Conservation (phyloP, 2,888 invertebrate species). For the Aleiodes leptofemur region DNA sequence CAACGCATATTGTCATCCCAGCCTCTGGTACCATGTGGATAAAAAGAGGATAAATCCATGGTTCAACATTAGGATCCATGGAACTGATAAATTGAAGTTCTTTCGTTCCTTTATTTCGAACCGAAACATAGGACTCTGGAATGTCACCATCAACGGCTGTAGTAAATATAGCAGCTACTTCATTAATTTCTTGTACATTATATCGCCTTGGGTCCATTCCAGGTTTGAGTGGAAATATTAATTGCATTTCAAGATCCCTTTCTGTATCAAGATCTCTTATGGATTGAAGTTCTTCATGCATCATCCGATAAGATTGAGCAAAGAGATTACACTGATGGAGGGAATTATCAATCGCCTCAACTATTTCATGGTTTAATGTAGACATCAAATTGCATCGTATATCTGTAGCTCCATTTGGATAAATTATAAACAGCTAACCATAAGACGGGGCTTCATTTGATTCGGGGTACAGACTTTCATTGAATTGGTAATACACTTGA, state of each 20-base stretch:
- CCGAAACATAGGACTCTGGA: conserved; percentile 50
- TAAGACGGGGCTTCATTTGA: conserved; percentile 7
- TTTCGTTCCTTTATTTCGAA: conserved; percentile 51
- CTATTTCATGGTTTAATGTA: conserved; percentile 23
- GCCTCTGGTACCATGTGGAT: conserved; percentile 16
- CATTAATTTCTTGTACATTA: conserved; percentile 51
- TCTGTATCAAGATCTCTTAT: conserved; percentile 30
- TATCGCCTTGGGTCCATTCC: conserved; percentile 51
- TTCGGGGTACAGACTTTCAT: conserved; percentile 31
- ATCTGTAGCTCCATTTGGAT: conserved; percentile 15
- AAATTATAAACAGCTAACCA: conserved; percentile 13
- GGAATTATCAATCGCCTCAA: conserved; percentile 34
- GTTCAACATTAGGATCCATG: no score
- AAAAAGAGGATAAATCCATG: conserved; percentile 23
- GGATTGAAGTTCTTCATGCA: conserved; percentile 48
- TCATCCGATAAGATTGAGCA: conserved; percentile 49
- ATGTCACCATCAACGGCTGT: conserved; percentile 49
- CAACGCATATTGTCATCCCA: not conserved
- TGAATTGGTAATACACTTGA: conserved; percentile 36
- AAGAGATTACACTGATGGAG: conserved; percentile 16
- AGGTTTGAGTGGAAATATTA: conserved; percentile 46
- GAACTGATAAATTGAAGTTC: conserved; percentile 32
- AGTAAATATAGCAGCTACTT: conserved; percentile 46
- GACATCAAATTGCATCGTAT: conserved; percentile 6
- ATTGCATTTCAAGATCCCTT: conserved; percentile 42